Conservation (phyloP, 2,888 invertebrate genomes). For the Notodonta dromedarius region DNA sequence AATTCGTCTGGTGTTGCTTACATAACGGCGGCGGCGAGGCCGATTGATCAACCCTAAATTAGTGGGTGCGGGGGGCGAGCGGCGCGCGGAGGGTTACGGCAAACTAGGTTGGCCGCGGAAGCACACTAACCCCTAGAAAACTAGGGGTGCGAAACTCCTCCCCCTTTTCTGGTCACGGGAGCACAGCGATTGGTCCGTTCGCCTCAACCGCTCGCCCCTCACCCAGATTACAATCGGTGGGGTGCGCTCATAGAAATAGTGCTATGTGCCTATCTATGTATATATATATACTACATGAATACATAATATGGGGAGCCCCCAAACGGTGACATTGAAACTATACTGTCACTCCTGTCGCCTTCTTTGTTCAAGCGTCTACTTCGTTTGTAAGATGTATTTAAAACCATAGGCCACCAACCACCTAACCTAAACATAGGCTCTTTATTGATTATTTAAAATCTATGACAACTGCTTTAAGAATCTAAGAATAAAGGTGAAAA, state of each 20-base stretch:
- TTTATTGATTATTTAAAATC: no score
- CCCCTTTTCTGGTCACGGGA: slow-evolving; percentile 83
- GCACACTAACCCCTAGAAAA: slow-evolving; percentile 85
- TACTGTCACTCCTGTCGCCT: slow-evolving; percentile 30
- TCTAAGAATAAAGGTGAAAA: no score
- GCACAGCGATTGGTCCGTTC: slow-evolving; percentile 81
- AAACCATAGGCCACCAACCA: no score
- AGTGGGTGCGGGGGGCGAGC: slow-evolving; percentile 69
- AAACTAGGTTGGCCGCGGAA: slow-evolving; percentile 84
- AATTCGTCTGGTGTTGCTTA: slow-evolving; percentile 66
- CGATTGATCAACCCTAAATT: slow-evolving; percentile 84
- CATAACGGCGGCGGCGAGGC: slow-evolving; percentile 66
- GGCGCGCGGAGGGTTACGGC: slow-evolving; percentile 70
- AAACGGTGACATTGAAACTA: slow-evolving; percentile 77
- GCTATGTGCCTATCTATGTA: slow-evolving; percentile 74
- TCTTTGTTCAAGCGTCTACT: slow-evolving; percentile 11
- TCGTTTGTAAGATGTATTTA: neutral
- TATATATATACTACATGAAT: slow-evolving; percentile 59
- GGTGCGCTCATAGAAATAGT: slow-evolving; percentile 84
- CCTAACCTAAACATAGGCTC: no score
- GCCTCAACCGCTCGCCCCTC: slow-evolving; percentile 77
- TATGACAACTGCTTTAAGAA: no score
- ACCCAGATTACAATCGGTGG: slow-evolving; percentile 83
- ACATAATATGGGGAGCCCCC: slow-evolving; percentile 69
- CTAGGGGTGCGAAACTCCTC: slow-evolving; percentile 85